phyloP scores from a whole-genome alignment of 2,797 vertebrate genomes.

The Lepidocolaptes lacrymiger region DNA sequence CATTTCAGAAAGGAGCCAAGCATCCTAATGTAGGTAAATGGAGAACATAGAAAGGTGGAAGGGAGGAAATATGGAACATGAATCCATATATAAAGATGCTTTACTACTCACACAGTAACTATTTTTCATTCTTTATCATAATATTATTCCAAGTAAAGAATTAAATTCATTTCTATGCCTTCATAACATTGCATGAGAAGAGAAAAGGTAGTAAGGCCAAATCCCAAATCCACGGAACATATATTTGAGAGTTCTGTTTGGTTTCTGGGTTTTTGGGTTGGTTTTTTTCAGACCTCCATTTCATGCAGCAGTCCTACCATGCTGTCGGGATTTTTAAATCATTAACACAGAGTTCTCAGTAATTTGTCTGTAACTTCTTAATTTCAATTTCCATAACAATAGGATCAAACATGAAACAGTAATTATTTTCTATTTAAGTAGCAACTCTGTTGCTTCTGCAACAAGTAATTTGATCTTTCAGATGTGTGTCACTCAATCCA shows the following conservation, averaged over 20 bases:
- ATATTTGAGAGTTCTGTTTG: background rate
- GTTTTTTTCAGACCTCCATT: background rate
- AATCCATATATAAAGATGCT: background rate
- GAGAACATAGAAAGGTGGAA: background rate
- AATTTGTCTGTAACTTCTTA: background rate
- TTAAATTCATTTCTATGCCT: background rate
- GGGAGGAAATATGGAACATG: background rate
- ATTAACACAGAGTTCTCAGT: background rate
- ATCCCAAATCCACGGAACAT: background rate
- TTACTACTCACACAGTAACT: background rate
- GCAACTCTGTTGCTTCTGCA: background rate
- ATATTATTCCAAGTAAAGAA: background rate
- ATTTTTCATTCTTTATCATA: background rate
- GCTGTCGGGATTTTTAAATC: background rate
- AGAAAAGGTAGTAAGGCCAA: background rate
- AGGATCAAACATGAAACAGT: background rate
- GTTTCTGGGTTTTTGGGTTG: fast-evolving
- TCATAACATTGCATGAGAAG: background rate
- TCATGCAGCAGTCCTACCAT: background rate
- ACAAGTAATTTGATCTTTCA: background rate
- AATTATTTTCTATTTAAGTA: background rate
- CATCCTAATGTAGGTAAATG: background rate
- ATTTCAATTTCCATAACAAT: background rate
- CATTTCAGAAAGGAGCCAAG: background rate
- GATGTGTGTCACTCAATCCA: background rate